A percentile compares a stretch with the other conserved stretches of the same genome.
Conservation (phyloP, 2,888 invertebrate species). For the Gari tellinella region DNA sequence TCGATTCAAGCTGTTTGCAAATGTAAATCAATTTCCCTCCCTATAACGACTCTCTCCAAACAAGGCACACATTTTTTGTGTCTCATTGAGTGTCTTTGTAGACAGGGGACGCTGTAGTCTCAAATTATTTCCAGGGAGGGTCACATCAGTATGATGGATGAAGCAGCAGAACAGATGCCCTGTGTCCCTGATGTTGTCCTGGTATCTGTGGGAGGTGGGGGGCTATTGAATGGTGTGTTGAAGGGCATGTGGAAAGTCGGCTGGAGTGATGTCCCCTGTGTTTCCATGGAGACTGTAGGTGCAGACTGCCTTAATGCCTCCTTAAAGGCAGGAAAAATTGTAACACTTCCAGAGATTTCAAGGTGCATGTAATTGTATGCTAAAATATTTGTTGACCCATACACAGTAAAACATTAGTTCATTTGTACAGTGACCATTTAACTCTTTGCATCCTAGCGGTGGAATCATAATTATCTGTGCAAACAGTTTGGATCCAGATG, state of each 20-base stretch:
- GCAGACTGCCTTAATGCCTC: constrained; percentile 85
- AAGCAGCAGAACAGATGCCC: constrained; percentile 83
- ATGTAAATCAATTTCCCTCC: too few species aligned
- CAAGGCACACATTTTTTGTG: too few species aligned
- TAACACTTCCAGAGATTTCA: constrained; percentile 84
- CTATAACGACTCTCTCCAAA: too few species aligned
- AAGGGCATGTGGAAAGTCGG: constrained; percentile 80
- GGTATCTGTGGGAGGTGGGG: constrained; percentile 86
- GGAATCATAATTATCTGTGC: too few species aligned
- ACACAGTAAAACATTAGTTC: too few species aligned
- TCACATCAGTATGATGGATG: constrained; percentile 84
- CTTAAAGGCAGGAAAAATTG: constrained; percentile 82
- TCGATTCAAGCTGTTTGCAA: too few species aligned
- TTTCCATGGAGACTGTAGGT: constrained; percentile 86
- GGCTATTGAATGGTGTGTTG: constrained; percentile 84
- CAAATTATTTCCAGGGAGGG: constrained; percentile 83
- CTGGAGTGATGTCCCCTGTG: constrained; percentile 84
- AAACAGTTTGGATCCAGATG: too few species aligned
- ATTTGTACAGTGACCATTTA: too few species aligned
- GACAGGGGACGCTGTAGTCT: too few species aligned
- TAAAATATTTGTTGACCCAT: too few species aligned
- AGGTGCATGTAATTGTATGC: constrained; percentile 72
- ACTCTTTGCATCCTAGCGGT: too few species aligned
- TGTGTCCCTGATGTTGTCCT: constrained; percentile 84
- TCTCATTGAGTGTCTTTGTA: too few species aligned